Evolutionary conservation across 2,888 invertebrate genomes (phyloP).

Genomic region (Lydus trimaculatus): DNA sequence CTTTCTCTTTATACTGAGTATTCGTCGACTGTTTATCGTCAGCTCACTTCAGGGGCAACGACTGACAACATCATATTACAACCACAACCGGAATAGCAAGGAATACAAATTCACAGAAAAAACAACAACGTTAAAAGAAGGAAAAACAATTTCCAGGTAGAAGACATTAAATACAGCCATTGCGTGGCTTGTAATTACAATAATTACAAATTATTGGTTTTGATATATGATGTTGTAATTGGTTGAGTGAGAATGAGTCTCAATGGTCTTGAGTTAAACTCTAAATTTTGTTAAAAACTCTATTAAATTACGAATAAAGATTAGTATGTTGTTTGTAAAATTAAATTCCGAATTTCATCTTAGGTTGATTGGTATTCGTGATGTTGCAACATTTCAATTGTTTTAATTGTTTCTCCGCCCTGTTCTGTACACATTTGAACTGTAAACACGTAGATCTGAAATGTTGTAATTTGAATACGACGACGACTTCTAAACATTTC

Average conservation of each 20-base stretch:
- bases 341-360: background rate
- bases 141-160: background rate
- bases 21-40: conserved; percentile 23
- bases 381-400: conserved; percentile 45
- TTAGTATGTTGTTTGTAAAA: background rate
- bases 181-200: no score
- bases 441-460: conserved; percentile 47
- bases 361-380: conserved; percentile 47
- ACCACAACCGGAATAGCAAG: conserved; percentile 12
- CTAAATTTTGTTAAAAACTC: background rate
- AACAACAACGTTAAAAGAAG: no score
- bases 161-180: no score
- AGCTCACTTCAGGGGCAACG: conserved; percentile 7
- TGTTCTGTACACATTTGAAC: conserved; percentile 34
- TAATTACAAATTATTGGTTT: no score
- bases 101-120: no score
- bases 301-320: background rate
- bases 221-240: conserved; percentile 47
- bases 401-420: conserved; percentile 49
- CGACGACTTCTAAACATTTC: conserved; percentile 34
- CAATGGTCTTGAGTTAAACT: conserved; percentile 44
- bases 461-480: conserved; percentile 46
- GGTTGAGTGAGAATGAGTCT: conserved; percentile 59
- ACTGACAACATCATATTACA: conserved; percentile 10
- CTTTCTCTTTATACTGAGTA: conserved; percentile 12